Conservation (phyloP, 2,797 vertebrate species). For the Clarias platycephalus region DNA sequence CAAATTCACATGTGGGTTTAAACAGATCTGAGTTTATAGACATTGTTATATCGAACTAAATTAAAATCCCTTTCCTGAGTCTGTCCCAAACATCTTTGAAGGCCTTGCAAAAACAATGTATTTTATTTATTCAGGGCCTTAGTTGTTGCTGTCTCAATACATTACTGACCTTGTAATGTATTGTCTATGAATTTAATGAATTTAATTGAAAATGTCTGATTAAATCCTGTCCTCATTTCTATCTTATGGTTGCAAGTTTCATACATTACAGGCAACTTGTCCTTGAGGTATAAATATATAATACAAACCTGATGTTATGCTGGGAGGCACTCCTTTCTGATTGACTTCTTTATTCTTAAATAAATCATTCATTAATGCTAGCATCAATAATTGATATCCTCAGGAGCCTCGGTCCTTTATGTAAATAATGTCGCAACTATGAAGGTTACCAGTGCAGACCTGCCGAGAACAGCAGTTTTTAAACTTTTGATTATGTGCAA, state of each 20-base stretch:
- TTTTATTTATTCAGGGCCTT: neutral
- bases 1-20: neutral
- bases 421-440: conserved; percentile 78
- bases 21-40: neutral
- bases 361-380: conserved; percentile 82
- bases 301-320: conserved; percentile 75
- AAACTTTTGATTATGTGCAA: conserved; percentile 71
- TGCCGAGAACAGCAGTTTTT: conserved; percentile 74
- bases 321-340: conserved; percentile 75
- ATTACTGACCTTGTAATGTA: conserved; percentile 20
- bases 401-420: conserved; percentile 77
- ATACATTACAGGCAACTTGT: conserved; percentile 69
- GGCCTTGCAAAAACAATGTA: neutral
- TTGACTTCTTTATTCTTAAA: conserved; percentile 72
- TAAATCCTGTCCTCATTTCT: conserved; percentile 6
- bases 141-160: neutral
- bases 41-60: neutral
- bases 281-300: conserved; percentile 84
- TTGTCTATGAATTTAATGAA: neutral
- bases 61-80: neutral
- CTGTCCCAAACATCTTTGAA: neutral
- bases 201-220: neutral
- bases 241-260: neutral
- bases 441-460: conserved; percentile 77
- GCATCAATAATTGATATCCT: conserved; percentile 83